Evolutionary conservation across 1,140 invertebrate species (phyloP).

Genomic region (Halyomorpha halys): DNA sequence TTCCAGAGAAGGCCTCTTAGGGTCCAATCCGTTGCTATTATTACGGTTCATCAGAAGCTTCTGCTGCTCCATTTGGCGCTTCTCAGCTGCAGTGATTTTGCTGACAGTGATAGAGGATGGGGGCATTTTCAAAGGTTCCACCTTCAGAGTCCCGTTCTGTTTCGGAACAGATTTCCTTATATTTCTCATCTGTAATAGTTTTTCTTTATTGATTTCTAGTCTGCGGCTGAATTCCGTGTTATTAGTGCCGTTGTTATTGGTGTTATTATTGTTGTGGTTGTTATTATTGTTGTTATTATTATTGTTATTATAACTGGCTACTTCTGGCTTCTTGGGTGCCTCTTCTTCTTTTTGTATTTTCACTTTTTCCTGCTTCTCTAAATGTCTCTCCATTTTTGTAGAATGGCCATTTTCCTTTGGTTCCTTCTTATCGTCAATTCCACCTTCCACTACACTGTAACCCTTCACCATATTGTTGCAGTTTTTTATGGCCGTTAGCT

Average conservation of each 20-base stretch:
- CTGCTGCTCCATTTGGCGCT: slow-evolving; percentile 31
- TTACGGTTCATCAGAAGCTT: slow-evolving; percentile 28
- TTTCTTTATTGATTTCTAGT: slow-evolving; percentile 26
- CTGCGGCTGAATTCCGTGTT: slow-evolving; percentile 2
- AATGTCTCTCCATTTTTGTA: background rate
- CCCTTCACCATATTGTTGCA: slow-evolving; percentile 21
- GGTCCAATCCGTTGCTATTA: slow-evolving; percentile 24
- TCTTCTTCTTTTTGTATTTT: slow-evolving; percentile 13
- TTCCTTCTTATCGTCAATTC: slow-evolving; percentile 20
- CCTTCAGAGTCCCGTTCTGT: slow-evolving; percentile 17
- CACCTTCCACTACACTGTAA: slow-evolving; percentile 19
- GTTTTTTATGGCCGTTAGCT: slow-evolving; percentile 30
- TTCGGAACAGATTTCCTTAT: slow-evolving; percentile 29
- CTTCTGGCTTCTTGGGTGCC: background rate
- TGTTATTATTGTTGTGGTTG: background rate
- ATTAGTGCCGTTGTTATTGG: slow-evolving; percentile 4
- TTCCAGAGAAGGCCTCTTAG: slow-evolving; percentile 32
- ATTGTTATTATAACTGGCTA: slow-evolving; percentile 4
- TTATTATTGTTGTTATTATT: slow-evolving; percentile 16
- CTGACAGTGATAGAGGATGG: slow-evolving; percentile 33
- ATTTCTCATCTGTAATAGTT: slow-evolving; percentile 30
- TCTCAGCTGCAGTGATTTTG: slow-evolving; percentile 33
- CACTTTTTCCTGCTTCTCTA: background rate
- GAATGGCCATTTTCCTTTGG: background rate
- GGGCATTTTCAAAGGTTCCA: slow-evolving; percentile 28